These are phyloP conservation scores for Rhingia rostrata DNA, from an alignment of 2,888 invertebrate genomes.

Conservation along the genomic window DNA sequence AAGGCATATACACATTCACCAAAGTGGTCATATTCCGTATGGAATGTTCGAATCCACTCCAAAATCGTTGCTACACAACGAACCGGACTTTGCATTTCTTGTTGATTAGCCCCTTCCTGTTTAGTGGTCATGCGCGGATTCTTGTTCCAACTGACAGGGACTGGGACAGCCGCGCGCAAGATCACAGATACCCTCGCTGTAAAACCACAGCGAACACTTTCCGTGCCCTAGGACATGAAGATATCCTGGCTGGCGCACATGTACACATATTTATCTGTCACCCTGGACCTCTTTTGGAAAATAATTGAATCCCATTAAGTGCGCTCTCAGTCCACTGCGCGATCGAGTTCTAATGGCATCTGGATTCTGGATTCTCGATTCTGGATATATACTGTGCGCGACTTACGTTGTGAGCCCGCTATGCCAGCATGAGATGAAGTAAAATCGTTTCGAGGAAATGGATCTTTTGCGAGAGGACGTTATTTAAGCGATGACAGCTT, in stretches of 20 bases:
- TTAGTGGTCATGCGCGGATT: neutral
- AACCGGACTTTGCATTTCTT: slow-evolving; percentile 55
- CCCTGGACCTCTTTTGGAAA: slow-evolving; percentile 64
- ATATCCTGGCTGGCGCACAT: slow-evolving; percentile 62
- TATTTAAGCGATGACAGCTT: slow-evolving; percentile 71
- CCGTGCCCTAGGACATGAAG: slow-evolving; percentile 55
- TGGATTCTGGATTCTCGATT: slow-evolving; percentile 14
- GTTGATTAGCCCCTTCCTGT: slow-evolving; percentile 58
- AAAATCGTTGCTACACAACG: slow-evolving; percentile 35
- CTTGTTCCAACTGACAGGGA: slow-evolving; percentile 23
- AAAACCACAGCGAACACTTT: neutral
- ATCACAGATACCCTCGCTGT: slow-evolving; percentile 24
- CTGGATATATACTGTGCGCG: neutral
- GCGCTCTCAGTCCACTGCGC: slow-evolving; percentile 37
- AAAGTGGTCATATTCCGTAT: slow-evolving; percentile 46
- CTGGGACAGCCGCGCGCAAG: slow-evolving; percentile 5
- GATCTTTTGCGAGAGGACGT: slow-evolving; percentile 47
- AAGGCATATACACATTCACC: slow-evolving; percentile 33
- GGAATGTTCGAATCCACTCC: slow-evolving; percentile 41
- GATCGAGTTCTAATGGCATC: slow-evolving; percentile 63
- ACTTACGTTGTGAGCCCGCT: slow-evolving; percentile 7
- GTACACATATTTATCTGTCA: slow-evolving; percentile 67
- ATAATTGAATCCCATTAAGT: slow-evolving; percentile 73
- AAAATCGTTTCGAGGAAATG: slow-evolving; percentile 38
- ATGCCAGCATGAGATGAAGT: slow-evolving; percentile 42